Conservation (phyloP, 2,888 invertebrate genomes). For the Zeuzera pyrina region DNA sequence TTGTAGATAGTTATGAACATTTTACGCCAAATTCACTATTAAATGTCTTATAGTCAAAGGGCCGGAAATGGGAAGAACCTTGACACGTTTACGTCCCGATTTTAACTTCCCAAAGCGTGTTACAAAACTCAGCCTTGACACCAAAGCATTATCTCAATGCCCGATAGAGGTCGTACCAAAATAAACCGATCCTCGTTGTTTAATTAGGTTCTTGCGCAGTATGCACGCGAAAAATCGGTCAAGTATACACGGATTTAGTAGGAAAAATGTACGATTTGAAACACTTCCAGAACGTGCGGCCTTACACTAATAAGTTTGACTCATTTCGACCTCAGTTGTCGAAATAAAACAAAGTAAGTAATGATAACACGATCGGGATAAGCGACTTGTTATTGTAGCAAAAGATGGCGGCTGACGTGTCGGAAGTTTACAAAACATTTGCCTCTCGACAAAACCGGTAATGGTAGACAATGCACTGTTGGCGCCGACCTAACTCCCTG, state of each 20-base stretch:
- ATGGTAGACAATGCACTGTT: conserved; percentile 38
- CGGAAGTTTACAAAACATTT: conserved; percentile 49
- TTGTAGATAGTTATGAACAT: too few species aligned
- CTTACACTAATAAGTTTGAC: conserved; percentile 25
- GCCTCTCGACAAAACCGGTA: conserved; percentile 41
- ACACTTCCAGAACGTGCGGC: conserved; percentile 37
- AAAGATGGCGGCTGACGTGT: conserved; percentile 20
- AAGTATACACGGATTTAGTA: conserved; percentile 41
- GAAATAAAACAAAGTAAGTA: conserved; percentile 27
- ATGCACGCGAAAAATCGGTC: conserved; percentile 56
- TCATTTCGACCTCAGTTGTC: conserved; percentile 12
- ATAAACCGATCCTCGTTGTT: conserved; percentile 45
- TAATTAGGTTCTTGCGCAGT: conserved; percentile 49
- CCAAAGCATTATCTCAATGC: conserved; percentile 59
- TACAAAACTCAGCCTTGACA: conserved; percentile 66
- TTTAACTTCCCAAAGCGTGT: conserved; percentile 25
- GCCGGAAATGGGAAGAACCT: conserved; percentile 46
- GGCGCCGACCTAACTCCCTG: conserved; percentile 38
- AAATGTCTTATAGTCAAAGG: too few species aligned
- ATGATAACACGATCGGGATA: conserved; percentile 11
- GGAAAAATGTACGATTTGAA: conserved; percentile 41
- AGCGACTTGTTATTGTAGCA: conserved; percentile 37
- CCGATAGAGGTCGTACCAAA: conserved; percentile 60
- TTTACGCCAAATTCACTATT: too few species aligned
- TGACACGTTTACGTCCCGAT: conserved; percentile 45